These are phyloP conservation scores for Scaptodrosophila lebanonensis DNA, from an alignment of 1,140 invertebrate species.

Conservation along the genomic window DNA sequence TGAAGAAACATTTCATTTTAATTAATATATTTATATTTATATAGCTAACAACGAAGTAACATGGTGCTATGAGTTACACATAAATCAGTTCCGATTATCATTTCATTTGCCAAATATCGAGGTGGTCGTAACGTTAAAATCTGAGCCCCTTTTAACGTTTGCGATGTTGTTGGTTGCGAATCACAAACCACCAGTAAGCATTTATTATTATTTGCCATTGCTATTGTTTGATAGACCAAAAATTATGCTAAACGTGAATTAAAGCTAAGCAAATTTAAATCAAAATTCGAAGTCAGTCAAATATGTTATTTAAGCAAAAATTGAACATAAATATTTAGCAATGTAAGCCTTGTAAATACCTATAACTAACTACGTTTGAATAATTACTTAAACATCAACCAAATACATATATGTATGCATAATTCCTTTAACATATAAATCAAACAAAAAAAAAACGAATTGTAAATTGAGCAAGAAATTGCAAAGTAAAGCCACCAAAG, in stretches of 20 bases:
- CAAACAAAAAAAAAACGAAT: conserved; percentile 23
- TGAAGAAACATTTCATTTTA: conserved; percentile 16
- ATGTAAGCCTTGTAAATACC: conserved; percentile 49
- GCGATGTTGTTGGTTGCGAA: conserved; percentile 40
- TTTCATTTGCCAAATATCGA: conserved; percentile 14
- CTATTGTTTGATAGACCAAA: conserved; percentile 22
- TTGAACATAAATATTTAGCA: conserved; percentile 35
- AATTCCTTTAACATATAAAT: conserved; percentile 15
- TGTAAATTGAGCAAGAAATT: conserved; percentile 70
- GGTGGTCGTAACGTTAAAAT: conserved; percentile 70
- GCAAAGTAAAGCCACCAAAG: conserved; percentile 75
- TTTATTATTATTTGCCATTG: conserved; percentile 1
- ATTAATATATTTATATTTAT: conserved; percentile 17
- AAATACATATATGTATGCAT: conserved; percentile 12
- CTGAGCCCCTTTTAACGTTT: conserved; percentile 74
- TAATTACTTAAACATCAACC: conserved; percentile 34
- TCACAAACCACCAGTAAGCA: conserved; percentile 17
- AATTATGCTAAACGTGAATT: neutral
- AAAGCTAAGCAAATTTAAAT: conserved; percentile 25
- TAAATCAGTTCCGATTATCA: conserved; percentile 21
- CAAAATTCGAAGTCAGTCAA: conserved; percentile 28
- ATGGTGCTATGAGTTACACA: conserved; percentile 72
- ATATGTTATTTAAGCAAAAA: conserved; percentile 28
- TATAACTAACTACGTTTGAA: conserved; percentile 27
- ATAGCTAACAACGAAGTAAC: conserved; percentile 70